A percentile compares a stretch with the other conserved stretches of the same genome.
phyloP scores from a whole-genome alignment of 64 coral and sea anemone genomes.

The Acropora tenuis region DNA sequence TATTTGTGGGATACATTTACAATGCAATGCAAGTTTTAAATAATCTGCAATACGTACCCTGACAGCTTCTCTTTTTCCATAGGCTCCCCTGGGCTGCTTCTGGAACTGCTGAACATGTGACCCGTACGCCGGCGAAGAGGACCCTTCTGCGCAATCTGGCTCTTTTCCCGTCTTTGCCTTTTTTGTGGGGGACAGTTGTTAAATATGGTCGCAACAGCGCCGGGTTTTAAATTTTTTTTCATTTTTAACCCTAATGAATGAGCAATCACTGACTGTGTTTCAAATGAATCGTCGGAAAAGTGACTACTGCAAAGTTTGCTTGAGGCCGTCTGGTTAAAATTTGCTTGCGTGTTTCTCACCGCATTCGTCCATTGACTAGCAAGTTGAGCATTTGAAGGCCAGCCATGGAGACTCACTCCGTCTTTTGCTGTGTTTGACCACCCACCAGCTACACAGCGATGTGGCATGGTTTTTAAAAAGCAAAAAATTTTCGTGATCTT shows the following conservation, averaged over 20 bases:
- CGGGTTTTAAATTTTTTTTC: conserved; percentile 13
- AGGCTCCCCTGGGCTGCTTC: background rate
- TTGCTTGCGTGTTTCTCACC: conserved; percentile 39
- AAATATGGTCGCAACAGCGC: conserved; percentile 1
- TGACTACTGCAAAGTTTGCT: conserved; percentile 60
- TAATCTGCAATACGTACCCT: conserved; percentile 1
- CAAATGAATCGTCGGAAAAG: conserved; percentile 35
- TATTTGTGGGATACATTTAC: background rate
- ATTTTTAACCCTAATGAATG: conserved; percentile 21
- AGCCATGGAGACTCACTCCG: conserved; percentile 45
- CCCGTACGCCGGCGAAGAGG: background rate
- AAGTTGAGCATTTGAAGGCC: conserved; percentile 9
- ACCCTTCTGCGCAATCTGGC: too few species aligned
- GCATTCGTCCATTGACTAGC: conserved; percentile 43
- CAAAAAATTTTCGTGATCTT: background rate
- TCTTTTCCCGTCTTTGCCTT: background rate
- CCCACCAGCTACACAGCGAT: conserved; percentile 48
- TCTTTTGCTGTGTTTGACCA: conserved; percentile 56
- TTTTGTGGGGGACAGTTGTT: background rate
- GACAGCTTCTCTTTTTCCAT: background rate
- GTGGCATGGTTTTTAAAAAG: conserved; percentile 19
- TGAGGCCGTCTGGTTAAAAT: conserved; percentile 44
- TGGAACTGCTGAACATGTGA: too few species aligned
- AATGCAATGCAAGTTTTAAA: background rate
- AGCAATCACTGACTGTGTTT: conserved; percentile 26